phyloP scores from a whole-genome alignment of 2,797 vertebrate genomes.

The Pyrocephalus nanus region DNA sequence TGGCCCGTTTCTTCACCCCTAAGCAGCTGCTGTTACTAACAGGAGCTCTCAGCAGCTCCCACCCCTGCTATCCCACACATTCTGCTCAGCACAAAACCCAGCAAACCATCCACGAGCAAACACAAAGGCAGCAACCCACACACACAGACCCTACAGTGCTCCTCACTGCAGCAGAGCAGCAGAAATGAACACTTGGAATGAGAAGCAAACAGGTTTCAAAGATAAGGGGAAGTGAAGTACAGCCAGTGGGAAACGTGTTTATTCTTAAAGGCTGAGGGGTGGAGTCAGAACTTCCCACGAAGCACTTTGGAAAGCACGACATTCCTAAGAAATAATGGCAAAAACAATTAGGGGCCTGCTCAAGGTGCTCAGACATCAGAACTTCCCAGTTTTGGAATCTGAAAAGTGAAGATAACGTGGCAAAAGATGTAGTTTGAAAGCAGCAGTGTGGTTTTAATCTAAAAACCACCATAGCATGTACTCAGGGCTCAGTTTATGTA shows the following conservation, averaged over 20 bases:
- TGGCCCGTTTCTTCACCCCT: neutral
- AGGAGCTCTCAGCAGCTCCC: neutral
- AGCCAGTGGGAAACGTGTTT: neutral
- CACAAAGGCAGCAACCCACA: neutral
- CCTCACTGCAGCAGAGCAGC: neutral
- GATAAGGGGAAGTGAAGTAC: neutral
- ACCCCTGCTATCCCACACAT: neutral
- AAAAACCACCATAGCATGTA: neutral
- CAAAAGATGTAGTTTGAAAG: neutral
- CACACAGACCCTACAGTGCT: neutral
- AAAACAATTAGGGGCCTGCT: neutral
- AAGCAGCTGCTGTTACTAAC: neutral
- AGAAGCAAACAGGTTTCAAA: neutral
- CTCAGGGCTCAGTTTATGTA: neutral
- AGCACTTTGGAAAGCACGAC: neutral
- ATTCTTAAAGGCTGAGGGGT: neutral
- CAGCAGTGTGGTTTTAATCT: neutral
- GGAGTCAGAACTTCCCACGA: neutral
- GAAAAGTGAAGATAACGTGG: neutral
- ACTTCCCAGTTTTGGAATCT: neutral
- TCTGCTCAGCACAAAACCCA: neutral
- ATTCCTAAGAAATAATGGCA: neutral
- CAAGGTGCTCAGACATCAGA: neutral
- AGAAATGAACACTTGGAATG: neutral
- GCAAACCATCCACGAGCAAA: neutral